phyloP scores from a whole-genome alignment of 35 echinoderm and acorn worm species.

The Nesometra sesokonis region DNA sequence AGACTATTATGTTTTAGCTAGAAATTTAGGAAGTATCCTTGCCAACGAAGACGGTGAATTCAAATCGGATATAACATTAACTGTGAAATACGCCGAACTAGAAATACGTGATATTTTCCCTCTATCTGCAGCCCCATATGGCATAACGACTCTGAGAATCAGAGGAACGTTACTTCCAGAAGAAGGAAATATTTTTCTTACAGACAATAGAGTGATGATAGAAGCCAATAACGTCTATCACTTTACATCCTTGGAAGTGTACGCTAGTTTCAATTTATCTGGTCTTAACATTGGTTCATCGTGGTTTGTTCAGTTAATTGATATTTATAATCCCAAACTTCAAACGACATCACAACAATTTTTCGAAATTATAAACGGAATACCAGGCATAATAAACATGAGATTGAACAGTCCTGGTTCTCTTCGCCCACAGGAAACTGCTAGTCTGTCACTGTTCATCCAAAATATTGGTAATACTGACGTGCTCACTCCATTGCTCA shows the following conservation, averaged over 20 bases:
- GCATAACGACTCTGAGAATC: constrained; percentile 25
- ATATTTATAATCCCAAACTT: not conserved
- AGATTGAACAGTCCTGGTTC: not conserved
- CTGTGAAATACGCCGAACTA: constrained; percentile 23
- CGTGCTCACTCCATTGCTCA: not conserved
- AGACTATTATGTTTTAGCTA: constrained; percentile 36
- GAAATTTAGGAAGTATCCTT: constrained; percentile 25
- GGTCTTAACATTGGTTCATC: not conserved
- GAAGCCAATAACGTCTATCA: constrained; percentile 17
- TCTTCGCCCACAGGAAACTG: constrained; percentile 1
- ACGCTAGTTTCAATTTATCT: constrained; percentile 31
- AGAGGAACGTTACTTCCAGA: constrained; percentile 43
- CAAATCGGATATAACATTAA: constrained; percentile 6
- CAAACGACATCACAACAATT: not conserved
- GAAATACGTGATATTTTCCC: constrained; percentile 34
- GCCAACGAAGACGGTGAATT: not conserved
- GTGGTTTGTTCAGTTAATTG: constrained; percentile 1
- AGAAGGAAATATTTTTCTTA: not conserved
- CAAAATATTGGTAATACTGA: constrained; percentile 27
- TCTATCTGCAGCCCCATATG: constrained; percentile 17
- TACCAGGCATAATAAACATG: not conserved
- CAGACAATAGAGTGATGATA: not conserved
- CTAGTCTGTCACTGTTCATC: not conserved
- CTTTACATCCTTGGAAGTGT: constrained; percentile 36
- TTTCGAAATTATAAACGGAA: not conserved